phyloP scores from a whole-genome alignment of 1,140 invertebrate genomes.

The Drosophila pandora region DNA sequence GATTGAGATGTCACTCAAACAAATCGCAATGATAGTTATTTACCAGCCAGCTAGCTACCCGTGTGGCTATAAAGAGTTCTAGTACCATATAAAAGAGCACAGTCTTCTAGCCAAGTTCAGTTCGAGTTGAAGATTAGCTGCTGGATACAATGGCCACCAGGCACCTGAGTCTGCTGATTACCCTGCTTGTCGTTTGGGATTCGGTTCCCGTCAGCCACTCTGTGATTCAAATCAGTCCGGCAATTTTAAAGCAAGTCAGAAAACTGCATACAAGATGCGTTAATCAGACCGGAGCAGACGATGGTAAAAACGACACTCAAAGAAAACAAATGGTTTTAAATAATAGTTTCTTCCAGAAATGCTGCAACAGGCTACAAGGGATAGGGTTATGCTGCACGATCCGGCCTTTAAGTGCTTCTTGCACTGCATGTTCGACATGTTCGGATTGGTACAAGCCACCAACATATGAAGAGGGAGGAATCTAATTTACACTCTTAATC shows the following conservation, averaged over 20 bases:
- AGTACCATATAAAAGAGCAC: constrained; percentile 42
- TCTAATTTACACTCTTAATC: not conserved
- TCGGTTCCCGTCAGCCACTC: constrained; percentile 19
- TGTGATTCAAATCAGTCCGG: constrained; percentile 55
- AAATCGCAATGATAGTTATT: constrained; percentile 50
- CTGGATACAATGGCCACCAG: constrained; percentile 37
- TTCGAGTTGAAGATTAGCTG: constrained; percentile 14
- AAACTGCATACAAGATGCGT: constrained; percentile 59
- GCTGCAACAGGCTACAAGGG: constrained; percentile 13
- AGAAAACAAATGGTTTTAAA: not conserved
- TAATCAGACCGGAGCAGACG: constrained; percentile 50
- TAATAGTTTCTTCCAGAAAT: constrained; percentile 16
- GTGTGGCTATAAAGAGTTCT: constrained; percentile 41
- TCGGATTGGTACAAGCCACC: constrained; percentile 60
- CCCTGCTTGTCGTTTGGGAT: constrained; percentile 26
- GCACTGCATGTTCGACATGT: constrained; percentile 72
- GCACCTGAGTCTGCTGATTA: constrained; percentile 18
- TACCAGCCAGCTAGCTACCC: not conserved
- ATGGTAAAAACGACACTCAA: constrained; percentile 38
- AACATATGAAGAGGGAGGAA: not conserved
- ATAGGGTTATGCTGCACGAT: constrained; percentile 42
- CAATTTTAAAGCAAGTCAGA: constrained; percentile 54
- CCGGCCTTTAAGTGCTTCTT: constrained; percentile 64
- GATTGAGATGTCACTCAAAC: constrained; percentile 17
- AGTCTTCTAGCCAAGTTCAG: constrained; percentile 19